These are phyloP conservation scores for Cyrtonyx montezumae DNA, from an alignment of 2,113 vertebrate species.

Conservation along the genomic window DNA sequence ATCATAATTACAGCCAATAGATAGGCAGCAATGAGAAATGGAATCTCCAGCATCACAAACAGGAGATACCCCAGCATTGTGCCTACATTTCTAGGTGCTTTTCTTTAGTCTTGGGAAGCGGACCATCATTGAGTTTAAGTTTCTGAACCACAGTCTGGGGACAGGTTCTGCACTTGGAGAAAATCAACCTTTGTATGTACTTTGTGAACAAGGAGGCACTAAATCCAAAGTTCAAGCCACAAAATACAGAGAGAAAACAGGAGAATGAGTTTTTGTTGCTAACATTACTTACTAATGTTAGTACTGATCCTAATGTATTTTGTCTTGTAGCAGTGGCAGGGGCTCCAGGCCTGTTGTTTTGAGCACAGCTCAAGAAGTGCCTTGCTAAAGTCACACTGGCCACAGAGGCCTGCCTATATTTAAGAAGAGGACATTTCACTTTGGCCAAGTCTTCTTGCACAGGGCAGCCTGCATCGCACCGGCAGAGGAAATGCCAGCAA, in stretches of 20 bases:
- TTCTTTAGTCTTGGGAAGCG: not conserved
- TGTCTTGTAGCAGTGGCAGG: not conserved
- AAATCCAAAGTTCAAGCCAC: not conserved
- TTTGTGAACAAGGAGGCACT: not conserved
- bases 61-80: not conserved
- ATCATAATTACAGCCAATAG: not conserved
- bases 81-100: not conserved
- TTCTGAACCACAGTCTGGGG: not conserved
- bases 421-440: not conserved
- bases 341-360: not conserved
- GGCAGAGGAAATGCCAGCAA: not conserved
- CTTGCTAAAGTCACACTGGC: not conserved
- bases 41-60: not conserved
- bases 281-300: not conserved
- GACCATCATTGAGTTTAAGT: not conserved
- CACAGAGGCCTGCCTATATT: not conserved
- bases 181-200: too few species aligned
- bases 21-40: not conserved
- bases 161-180: not conserved
- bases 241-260: not conserved
- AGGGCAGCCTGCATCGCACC: not conserved
- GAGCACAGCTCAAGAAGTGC: accelerated
- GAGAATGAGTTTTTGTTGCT: not conserved
- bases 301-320: not conserved
- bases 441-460: not conserved